A percentile compares a stretch with the other conserved stretches of the same genome.
These are phyloP conservation scores for Eudyptes chrysolophus DNA, from an alignment of 2,113 vertebrate species.

Conservation along the genomic window DNA sequence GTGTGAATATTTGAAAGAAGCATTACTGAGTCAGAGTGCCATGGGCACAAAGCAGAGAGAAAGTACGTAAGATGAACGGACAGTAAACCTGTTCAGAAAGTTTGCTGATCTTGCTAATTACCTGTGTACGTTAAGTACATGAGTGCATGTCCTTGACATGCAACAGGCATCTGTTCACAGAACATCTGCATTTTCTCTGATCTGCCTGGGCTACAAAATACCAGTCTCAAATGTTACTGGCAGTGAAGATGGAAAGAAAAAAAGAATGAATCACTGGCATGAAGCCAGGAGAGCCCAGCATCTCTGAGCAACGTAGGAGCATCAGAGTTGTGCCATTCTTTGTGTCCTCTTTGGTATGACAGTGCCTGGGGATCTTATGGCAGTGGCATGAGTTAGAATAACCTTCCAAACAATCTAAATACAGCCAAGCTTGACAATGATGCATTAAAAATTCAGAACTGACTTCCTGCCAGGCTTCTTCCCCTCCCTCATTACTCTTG, in stretches of 20 bases:
- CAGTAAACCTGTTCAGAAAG: neutral
- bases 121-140: neutral
- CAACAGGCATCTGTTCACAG: neutral
- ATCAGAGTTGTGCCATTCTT: neutral
- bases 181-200: neutral
- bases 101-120: neutral
- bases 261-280: neutral
- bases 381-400: neutral
- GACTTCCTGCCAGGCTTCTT: neutral
- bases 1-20: neutral
- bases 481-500: neutral
- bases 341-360: neutral
- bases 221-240: neutral
- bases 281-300: neutral
- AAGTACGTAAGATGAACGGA: neutral
- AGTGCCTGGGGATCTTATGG: neutral
- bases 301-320: accelerated
- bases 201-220: neutral
- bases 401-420: neutral
- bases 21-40: neutral
- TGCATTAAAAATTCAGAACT: neutral
- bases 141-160: neutral
- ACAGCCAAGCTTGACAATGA: neutral
- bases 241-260: neutral
- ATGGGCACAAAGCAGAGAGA: neutral